Evolutionary conservation across 2,888 invertebrate genomes (phyloP).

Genomic region (Drosophila mettleri): DNA sequence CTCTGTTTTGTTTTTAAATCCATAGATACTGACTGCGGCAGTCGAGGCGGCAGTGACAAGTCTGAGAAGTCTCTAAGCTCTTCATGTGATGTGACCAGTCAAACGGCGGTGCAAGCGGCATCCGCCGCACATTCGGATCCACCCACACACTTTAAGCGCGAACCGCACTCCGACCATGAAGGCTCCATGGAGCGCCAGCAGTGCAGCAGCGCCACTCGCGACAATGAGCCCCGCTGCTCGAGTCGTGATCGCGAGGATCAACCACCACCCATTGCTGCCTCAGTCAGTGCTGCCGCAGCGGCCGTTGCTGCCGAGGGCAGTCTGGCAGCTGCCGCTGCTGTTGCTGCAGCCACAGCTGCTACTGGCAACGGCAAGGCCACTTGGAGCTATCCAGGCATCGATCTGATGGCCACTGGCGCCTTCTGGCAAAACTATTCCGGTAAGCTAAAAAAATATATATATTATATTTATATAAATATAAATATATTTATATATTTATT

Average conservation of each 20-base stretch:
- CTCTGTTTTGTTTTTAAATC: slow-evolving; percentile 71
- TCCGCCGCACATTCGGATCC: slow-evolving; percentile 77
- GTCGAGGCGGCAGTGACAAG: slow-evolving; percentile 83
- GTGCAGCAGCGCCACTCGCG: slow-evolving; percentile 55
- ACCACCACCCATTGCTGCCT: slow-evolving; percentile 84
- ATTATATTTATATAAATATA: no score
- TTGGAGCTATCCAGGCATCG: slow-evolving; percentile 90
- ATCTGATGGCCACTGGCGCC: slow-evolving; percentile 94
- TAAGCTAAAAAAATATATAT: no score
- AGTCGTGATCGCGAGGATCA: slow-evolving; percentile 81
- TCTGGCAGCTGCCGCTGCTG: slow-evolving; percentile 81
- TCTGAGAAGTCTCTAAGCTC: slow-evolving; percentile 82
- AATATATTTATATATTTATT: no score
- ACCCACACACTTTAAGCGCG: slow-evolving; percentile 83
- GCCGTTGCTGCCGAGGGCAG: slow-evolving; percentile 70
- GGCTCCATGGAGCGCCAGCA: slow-evolving; percentile 74
- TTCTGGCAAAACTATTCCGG: slow-evolving; percentile 97
- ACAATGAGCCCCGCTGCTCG: slow-evolving; percentile 69
- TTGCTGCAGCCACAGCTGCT: slow-evolving; percentile 82
- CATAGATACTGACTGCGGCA: slow-evolving; percentile 83
- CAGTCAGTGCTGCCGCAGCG: slow-evolving; percentile 73
- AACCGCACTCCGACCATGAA: slow-evolving; percentile 82
- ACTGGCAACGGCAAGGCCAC: slow-evolving; percentile 86
- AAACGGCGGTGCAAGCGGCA: slow-evolving; percentile 44
- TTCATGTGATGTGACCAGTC: slow-evolving; percentile 74